These are phyloP conservation scores for Leptosomus discolor DNA, from an alignment of 2,113 vertebrate species.

Conservation along the genomic window DNA sequence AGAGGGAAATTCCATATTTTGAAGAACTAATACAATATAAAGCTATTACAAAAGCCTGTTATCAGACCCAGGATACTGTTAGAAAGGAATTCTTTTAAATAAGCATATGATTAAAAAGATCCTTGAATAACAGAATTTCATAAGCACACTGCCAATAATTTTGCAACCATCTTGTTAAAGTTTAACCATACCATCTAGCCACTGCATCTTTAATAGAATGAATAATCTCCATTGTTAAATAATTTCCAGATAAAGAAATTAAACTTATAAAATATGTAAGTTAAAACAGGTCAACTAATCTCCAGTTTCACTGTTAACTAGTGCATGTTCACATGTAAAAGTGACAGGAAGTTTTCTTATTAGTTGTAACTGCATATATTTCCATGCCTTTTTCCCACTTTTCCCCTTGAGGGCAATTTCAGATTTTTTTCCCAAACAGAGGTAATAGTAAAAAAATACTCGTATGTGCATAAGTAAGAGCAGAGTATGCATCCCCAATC, in stretches of 20 bases:
- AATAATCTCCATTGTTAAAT: neutral
- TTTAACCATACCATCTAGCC: neutral
- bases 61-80: neutral
- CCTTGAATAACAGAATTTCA: neutral
- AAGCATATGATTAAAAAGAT: neutral
- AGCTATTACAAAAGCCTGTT: neutral
- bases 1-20: neutral
- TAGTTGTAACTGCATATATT: neutral
- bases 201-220: neutral
- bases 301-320: neutral
- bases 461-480: neutral
- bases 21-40: neutral
- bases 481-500: neutral
- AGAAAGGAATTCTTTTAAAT: neutral
- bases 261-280: neutral
- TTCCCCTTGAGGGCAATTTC: accelerated
- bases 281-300: neutral
- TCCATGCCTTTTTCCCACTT: neutral
- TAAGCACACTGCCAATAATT: neutral
- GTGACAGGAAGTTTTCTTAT: neutral
- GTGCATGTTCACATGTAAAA: accelerated
- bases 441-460: neutral
- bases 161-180: neutral
- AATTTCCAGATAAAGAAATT: neutral
- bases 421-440: neutral